Conservation (phyloP, 2,888 invertebrate species). For the Odontomyia ornata region DNA sequence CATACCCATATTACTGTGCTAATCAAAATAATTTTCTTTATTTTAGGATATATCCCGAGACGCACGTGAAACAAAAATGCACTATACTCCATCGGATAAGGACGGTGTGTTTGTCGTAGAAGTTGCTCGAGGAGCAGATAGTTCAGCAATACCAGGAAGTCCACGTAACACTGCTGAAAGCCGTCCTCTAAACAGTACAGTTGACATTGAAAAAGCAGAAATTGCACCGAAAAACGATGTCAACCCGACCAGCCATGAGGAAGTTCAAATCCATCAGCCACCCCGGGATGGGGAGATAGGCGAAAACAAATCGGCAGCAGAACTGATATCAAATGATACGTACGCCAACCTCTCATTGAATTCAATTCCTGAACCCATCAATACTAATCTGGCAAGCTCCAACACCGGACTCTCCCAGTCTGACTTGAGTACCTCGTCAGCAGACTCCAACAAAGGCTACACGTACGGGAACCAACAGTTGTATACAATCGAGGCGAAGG, state of each 20-base stretch:
- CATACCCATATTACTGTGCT: too few species aligned
- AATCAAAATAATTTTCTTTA: too few species aligned
- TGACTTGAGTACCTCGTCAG: constrained; percentile 77
- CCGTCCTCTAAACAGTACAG: constrained; percentile 58
- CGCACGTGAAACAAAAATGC: constrained; percentile 78
- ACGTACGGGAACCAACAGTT: constrained; percentile 82
- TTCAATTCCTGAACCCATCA: constrained; percentile 52
- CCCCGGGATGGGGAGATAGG: constrained; percentile 54
- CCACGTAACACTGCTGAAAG: constrained; percentile 62
- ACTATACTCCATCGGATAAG: constrained; percentile 74
- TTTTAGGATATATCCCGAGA: constrained; percentile 76
- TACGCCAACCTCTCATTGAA: constrained; percentile 52
- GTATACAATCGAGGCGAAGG: constrained; percentile 78
- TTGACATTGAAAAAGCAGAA: constrained; percentile 62
- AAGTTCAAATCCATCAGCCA: constrained; percentile 64
- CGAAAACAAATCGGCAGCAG: constrained; percentile 44
- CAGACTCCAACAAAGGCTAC: constrained; percentile 77
- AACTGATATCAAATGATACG: constrained; percentile 47
- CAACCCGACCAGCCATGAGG: constrained; percentile 57
- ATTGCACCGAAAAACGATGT: constrained; percentile 29
- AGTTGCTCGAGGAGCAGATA: constrained; percentile 66
- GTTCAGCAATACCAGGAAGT: constrained; percentile 65
- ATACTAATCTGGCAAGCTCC: constrained; percentile 66
- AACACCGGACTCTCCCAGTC: constrained; percentile 85
- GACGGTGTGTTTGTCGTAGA: constrained; percentile 81